Percentiles rank a stretch among this genome's conserved stretches.
Conservation (phyloP, 2,797 vertebrate genomes). For the Myotis vivesi region DNA sequence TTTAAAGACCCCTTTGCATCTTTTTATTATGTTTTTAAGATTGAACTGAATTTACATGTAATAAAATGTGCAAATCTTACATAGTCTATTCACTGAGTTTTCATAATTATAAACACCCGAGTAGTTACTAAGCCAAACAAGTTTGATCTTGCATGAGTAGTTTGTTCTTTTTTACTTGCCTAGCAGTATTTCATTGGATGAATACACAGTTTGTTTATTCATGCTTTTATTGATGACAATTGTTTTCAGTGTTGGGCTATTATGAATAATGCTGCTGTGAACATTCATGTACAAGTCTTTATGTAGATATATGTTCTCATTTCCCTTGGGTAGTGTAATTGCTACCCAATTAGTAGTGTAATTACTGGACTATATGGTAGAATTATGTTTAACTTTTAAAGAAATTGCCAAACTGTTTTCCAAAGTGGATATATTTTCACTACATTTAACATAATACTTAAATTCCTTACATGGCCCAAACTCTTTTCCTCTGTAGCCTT, state of each 20-base stretch:
- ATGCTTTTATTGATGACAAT: background rate
- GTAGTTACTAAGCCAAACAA: background rate
- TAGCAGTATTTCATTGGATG: background rate
- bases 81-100: background rate
- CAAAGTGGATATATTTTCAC: background rate
- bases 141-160: background rate
- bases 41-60: background rate
- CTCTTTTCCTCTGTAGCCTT: background rate
- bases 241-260: background rate
- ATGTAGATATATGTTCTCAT: background rate
- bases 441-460: background rate
- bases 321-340: background rate
- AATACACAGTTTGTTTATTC: background rate
- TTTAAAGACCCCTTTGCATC: background rate
- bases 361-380: background rate
- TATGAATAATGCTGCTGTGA: background rate
- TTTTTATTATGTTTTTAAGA: slow-evolving; percentile 11
- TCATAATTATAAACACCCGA: background rate
- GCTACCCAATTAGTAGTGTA: background rate
- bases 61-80: background rate
- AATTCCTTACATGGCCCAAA: background rate
- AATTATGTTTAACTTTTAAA: slow-evolving; percentile 29
- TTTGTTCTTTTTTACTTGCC: background rate
- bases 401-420: background rate
- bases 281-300: background rate